Percentiles rank a stretch among this genome's conserved stretches.
Conservation (phyloP, 1,140 invertebrate genomes). For the Oreohelix idahoensis region DNA sequence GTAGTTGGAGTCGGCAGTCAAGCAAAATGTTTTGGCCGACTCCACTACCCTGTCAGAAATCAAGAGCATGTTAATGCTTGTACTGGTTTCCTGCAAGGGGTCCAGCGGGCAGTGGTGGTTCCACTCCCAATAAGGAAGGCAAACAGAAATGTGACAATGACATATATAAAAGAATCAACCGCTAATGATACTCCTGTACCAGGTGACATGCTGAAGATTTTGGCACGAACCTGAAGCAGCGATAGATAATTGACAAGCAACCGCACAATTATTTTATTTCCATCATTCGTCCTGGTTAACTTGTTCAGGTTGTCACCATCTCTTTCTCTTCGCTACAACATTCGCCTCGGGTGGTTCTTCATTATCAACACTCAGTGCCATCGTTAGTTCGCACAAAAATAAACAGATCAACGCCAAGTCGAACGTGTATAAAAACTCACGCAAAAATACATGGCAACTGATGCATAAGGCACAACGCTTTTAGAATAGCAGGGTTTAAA, state of each 20-base stretch:
- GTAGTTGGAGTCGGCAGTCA: too few species aligned
- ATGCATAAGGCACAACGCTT: background rate
- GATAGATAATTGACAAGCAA: background rate
- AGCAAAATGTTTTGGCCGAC: too few species aligned
- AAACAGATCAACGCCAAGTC: background rate
- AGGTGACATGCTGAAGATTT: background rate
- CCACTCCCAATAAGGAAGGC: too few species aligned
- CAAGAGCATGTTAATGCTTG: too few species aligned
- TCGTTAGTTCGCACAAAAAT: background rate
- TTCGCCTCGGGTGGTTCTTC: background rate
- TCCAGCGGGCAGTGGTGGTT: too few species aligned
- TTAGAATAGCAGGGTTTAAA: background rate
- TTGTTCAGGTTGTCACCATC: background rate
- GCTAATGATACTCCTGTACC: background rate
- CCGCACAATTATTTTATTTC: background rate
- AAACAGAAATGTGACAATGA: too few species aligned
- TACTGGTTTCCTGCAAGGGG: too few species aligned
- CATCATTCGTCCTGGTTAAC: background rate
- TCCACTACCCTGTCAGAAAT: too few species aligned
- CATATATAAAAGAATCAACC: too few species aligned
- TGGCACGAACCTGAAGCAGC: background rate
- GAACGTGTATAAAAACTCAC: background rate
- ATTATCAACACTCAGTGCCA: background rate
- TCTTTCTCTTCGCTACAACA: background rate
- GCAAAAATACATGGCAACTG: background rate